Evolutionary conservation across 2,888 invertebrate species (phyloP), one percentile per base, ranked within the genome.

Genomic region (Trichacis sp.): DNA sequence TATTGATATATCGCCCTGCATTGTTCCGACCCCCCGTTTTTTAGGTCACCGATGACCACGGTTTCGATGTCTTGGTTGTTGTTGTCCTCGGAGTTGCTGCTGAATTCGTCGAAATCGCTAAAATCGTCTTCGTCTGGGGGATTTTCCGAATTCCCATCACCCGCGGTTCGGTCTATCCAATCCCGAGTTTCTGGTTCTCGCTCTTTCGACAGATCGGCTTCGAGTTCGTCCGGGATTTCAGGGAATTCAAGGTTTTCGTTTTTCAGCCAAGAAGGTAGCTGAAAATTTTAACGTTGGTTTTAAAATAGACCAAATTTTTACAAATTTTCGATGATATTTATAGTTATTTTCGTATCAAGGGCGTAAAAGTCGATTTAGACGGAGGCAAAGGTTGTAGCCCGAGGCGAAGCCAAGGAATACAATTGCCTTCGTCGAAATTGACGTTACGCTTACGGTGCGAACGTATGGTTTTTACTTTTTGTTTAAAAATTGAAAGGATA

Each of bases 1-100:
- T 96, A 97, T 49, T 92, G 91, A 85, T 96, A 97, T 18, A 96
- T 86, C 1, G 94, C 97, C 74, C 91, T 90, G 82, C 96, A 96
- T 79, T 90, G 81, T 50, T 82, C 83, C 20, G 73, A 64, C 1
- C 67, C 6, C 66, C 71, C 18, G 76, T 76, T 48, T 51, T 71
- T 49, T 6, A 2, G 33, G 6, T 68, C 62, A 56, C 46, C 42
- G 18, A 72, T 61, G 48, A 69, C 75, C n/a, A 74, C 68, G 1
- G 73, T 66, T 30, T 82, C 83, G 11, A 77, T 63, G n/a, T 87
- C 86, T 43, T 86, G 84, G 59, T 83, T 82, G 51, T 85, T 85
- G 65, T 85, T 85, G 40, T 84, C 80, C 43, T 82, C 81, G 15
- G 82, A 79, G 19, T 82, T 79, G 52, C 82, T 82, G 65, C 82